Percentiles rank a stretch among this genome's conserved stretches.
phyloP scores from a whole-genome alignment of 2,888 invertebrate species.

The Bhutanitis thaidina region DNA sequence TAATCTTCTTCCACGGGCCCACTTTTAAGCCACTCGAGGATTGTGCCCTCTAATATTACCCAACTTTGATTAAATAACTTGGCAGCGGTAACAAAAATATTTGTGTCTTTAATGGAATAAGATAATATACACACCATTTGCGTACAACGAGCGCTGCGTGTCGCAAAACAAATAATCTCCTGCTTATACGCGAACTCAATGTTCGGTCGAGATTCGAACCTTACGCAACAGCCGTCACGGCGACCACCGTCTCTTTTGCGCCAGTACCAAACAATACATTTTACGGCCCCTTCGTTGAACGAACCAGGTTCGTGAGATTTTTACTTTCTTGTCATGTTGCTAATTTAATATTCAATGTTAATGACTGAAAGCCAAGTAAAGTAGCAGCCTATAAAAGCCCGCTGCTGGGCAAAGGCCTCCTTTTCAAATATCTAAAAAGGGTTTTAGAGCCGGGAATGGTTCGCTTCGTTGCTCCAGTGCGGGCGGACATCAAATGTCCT shows the following conservation, averaged over 20 bases:
- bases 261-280: background rate
- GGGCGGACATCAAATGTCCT: no score
- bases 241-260: slow-evolving; percentile 19
- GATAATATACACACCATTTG: slow-evolving; percentile 5
- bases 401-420: no score
- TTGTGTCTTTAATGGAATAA: slow-evolving; percentile 11
- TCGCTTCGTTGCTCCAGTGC: no score
- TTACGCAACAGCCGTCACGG: slow-evolving; percentile 24
- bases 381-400: no score
- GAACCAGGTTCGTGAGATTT: slow-evolving; percentile 4
- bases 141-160: background rate
- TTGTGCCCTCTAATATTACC: background rate
- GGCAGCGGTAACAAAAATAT: background rate
- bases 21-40: background rate
- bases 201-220: slow-evolving; percentile 27
- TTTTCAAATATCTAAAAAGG: no score
- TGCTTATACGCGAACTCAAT: slow-evolving; percentile 24
- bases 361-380: no score
- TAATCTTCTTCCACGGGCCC: no score
- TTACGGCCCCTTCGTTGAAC: slow-evolving; percentile 1
- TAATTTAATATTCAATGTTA: background rate
- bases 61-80: slow-evolving; percentile 1
- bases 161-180: slow-evolving; percentile 22
- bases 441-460: no score
- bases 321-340: slow-evolving; percentile 10